Base-by-base conservation (phyloP, 2,797 vertebrate genomes). In the Leucoraja ocellata region DNA sequence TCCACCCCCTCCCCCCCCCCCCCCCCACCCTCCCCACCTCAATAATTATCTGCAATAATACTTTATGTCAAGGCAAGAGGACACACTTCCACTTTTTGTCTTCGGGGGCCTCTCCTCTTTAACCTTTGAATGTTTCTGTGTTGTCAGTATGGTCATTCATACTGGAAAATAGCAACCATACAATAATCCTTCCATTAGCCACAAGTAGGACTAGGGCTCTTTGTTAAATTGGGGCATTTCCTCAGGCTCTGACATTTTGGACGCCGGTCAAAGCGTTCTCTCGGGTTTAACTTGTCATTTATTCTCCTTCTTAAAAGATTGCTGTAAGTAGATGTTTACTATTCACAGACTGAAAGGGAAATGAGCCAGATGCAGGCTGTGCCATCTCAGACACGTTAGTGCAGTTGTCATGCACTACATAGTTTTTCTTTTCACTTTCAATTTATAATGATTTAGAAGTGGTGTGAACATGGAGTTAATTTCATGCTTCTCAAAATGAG, bases 401-500 rank as follows among this genome's bases (percentile, higher is more conserved):
- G 1, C 46, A 58, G 73, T 92, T 92, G 90, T 92, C 36, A 73
- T 76, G 71, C 54, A 58, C 68, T 36, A 74, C 73, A 28, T 92
- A 74, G 25, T 54, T 46, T 92, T 92, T 54, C 74, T 76, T 74
- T 76, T 76, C 90, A 74, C 13, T 76, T 92, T 92, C 76, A 92
- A 76, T 58, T 92, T 88, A 68, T 88, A 7, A 92, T 76, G 39
- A 76, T 76, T 54, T 92, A 76, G 71, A 92, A 54, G 39, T 9
- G 13, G 63, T 68, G 18, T 21, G 6, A 32, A 2, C 21, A 32
- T 68, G 32, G 36, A n/a, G 86, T 76, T 92, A 39, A 76, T 76
- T 92, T 54, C 90, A 92, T 92, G n/a, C 90, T 76, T 92, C 32
- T 18, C 61, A 92, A 92, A 92, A 76, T 92, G 90, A 32, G 73